Conservation (phyloP, 2,888 invertebrate species). For the Arge pagana region DNA sequence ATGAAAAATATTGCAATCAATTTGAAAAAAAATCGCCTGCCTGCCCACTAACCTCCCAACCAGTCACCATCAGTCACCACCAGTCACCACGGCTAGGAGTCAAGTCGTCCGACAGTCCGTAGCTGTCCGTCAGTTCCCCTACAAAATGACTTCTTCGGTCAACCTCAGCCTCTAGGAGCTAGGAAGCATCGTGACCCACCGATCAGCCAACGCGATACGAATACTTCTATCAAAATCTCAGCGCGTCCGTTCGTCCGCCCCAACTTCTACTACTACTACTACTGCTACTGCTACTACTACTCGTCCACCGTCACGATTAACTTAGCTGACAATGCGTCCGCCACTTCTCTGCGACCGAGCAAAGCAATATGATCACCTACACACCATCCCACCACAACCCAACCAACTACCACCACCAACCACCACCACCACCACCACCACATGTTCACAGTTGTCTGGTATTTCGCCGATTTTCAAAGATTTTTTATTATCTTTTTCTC, state of each 20-base stretch:
- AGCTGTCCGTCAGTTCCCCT: constrained; percentile 46
- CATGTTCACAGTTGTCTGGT: constrained; percentile 58
- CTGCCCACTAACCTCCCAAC: constrained; percentile 58
- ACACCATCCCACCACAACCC: constrained; percentile 57
- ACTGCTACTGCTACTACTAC: constrained; percentile 38
- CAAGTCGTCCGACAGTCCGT: constrained; percentile 37
- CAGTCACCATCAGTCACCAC: constrained; percentile 58
- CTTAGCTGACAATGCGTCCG: constrained; percentile 49
- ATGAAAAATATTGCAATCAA: constrained; percentile 48
- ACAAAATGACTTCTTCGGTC: constrained; percentile 49
- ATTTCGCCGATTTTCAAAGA: constrained; percentile 56
- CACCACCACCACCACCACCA: constrained; percentile 51
- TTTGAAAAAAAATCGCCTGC: constrained; percentile 53
- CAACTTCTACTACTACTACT: constrained; percentile 36
- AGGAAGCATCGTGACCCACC: constrained; percentile 51
- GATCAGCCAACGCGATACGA: constrained; percentile 48
- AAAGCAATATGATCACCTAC: constrained; percentile 57
- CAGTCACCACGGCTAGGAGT: constrained; percentile 42
- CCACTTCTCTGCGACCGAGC: constrained; percentile 55
- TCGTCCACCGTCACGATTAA: constrained; percentile 49
- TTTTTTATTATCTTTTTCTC: constrained; percentile 41
- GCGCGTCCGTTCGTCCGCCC: constrained; percentile 51
- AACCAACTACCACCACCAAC: constrained; percentile 49
- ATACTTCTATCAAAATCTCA: constrained; percentile 50
- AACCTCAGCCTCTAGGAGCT: constrained; percentile 50